Evolutionary conservation across 2,888 invertebrate species (phyloP).

Genomic region (Quadroppia sp.): DNA sequence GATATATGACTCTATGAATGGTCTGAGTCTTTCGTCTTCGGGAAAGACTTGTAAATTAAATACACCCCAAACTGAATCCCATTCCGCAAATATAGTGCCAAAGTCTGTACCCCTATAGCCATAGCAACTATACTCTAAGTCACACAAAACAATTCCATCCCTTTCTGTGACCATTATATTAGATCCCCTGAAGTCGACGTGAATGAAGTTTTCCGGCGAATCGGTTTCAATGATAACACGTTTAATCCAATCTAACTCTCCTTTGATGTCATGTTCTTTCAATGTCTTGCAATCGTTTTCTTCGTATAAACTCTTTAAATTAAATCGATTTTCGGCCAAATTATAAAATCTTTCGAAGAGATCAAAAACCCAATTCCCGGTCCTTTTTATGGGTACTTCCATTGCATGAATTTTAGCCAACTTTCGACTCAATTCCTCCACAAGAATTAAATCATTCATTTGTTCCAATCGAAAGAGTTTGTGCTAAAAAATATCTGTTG

Average conservation of each 20-base stretch:
- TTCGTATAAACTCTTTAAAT: neutral
- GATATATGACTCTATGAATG: neutral
- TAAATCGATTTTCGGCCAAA: neutral
- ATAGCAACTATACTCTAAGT: slow-evolving; percentile 33
- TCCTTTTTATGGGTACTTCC: slow-evolving; percentile 78
- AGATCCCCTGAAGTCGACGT: slow-evolving; percentile 18
- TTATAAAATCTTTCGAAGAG: neutral
- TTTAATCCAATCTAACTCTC: slow-evolving; percentile 25
- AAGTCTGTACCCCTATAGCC: slow-evolving; percentile 35
- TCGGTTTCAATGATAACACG: neutral
- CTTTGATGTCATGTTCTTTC: neutral
- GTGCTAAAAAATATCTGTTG: too few relatives aligned
- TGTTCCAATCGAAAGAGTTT: slow-evolving; percentile 70
- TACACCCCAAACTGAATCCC: neutral
- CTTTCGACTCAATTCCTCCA: slow-evolving; percentile 79
- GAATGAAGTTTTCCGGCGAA: neutral
- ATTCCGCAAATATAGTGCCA: slow-evolving; percentile 5
- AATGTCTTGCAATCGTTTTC: slow-evolving; percentile 22
- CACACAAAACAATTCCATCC: neutral
- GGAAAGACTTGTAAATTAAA: neutral
- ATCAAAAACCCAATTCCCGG: slow-evolving; percentile 5
- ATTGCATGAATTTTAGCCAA: slow-evolving; percentile 87
- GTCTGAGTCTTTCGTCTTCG: neutral
- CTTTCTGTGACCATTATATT: slow-evolving; percentile 15
- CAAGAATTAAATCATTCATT: slow-evolving; percentile 66